Conservation (phyloP, 2,888 invertebrate species). For the Sesia apiformis region DNA sequence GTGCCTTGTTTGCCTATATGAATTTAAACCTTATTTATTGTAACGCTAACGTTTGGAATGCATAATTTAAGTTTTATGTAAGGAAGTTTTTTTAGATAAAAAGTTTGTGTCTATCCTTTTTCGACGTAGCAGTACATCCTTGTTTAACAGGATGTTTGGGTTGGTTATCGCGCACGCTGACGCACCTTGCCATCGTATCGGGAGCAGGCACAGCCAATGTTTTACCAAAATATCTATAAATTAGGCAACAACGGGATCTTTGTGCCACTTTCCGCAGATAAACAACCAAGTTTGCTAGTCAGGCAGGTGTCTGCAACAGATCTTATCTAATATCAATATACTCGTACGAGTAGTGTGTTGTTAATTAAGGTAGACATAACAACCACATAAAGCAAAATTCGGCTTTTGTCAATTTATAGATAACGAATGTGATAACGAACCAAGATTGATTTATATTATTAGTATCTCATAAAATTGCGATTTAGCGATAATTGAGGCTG, state of each 20-base stretch:
- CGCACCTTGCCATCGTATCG: constrained; percentile 52
- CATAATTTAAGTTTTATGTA: constrained; percentile 9
- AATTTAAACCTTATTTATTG: constrained; percentile 16
- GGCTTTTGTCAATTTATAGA: too few species aligned
- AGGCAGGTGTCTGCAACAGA: constrained; percentile 45
- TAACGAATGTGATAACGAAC: too few species aligned
- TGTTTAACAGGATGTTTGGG: constrained; percentile 64
- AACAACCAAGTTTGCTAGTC: constrained; percentile 46
- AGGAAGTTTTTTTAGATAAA: constrained; percentile 52
- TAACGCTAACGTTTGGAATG: constrained; percentile 15
- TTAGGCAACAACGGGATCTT: constrained; percentile 51
- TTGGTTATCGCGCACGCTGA: constrained; percentile 67
- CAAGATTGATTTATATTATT: too few species aligned
- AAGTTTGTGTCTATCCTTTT: constrained; percentile 46
- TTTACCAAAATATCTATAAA: constrained; percentile 49
- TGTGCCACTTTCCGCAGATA: constrained; percentile 54
- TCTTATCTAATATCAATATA: constrained; percentile 52
- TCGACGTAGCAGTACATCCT: constrained; percentile 44
- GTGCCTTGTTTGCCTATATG: constrained; percentile 30
- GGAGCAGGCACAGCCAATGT: constrained; percentile 33
- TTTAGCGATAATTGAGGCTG: too few species aligned
- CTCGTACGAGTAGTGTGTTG: constrained; percentile 15
- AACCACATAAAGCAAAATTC: not conserved
- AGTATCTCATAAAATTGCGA: too few species aligned
- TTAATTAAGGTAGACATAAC: constrained; percentile 56